Evolutionary conservation across 1,140 invertebrate genomes (phyloP), one percentile per base, ranked within the genome.

Genomic region (Araneus ventricosus): DNA sequence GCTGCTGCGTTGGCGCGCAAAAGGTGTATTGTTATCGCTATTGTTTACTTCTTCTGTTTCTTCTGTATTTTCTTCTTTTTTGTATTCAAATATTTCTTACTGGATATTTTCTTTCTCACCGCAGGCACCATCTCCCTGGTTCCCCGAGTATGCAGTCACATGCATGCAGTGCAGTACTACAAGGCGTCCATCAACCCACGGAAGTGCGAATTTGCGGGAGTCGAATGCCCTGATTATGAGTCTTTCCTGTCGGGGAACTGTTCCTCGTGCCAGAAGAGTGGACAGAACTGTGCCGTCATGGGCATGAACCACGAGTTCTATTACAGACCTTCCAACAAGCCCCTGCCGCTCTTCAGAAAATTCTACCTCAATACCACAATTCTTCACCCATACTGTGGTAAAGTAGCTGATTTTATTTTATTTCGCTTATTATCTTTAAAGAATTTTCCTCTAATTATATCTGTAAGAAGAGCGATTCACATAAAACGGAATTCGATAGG

Each of bases 121-220:
- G 3, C 30, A 92, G 91, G 84, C 14, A 92, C 91, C 8, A 92
- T 92, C 3, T 92, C 91, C n/a, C 37, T 92, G 52, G 84, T 92
- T 7, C 91, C 91, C 3, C 45, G 91, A 37, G 45, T 92, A 6
- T 92, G 91, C 22, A 92, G 91, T 24, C 91, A 92, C 39, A 87
- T 92, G 84, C 91, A 92, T 24, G 91, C 91, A 4, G 91, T 92
- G 20, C 91, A 92, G 45, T 92, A 92, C 67, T 92, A 92, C 63
- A 92, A 92, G 63, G 63, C 82, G 0, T 87, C 84, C n/a, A 92
- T 92, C 30, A 92, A 87, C n/a, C 91, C 91, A 8, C 57, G 70
- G 6, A 57, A 41, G 24, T 92, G 91, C 39, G 91, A 92, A 34
- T 52, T 92, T 10, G 27, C 87, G 0, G 91, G 91, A 5, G 84